Evolutionary conservation across 2,797 vertebrate species (phyloP), one percentile per base, ranked within the genome.

Genomic region (Paratrypauchen microcephalus): DNA sequence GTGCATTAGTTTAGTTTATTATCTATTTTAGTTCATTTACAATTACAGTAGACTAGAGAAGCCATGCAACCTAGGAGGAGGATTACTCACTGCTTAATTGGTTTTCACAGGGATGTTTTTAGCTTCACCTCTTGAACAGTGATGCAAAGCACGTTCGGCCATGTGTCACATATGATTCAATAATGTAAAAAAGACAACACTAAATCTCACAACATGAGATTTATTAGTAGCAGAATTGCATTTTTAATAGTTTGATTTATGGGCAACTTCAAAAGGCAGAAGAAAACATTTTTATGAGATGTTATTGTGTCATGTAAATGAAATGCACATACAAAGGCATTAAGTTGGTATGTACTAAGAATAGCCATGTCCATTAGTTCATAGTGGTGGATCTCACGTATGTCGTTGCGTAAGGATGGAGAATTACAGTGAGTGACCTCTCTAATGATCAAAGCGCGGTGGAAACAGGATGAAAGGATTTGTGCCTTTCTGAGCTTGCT

Each of bases 381-480:
- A 28, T 23, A 78, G 45, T 55, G 58, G 9, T 23, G 32, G 19
- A 6, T 69, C 19, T 77, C 62, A 68, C 78, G 66, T 15, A 64
- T 70, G n/a, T 36, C 71, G 68, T 90, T 88, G 86, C 4, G 26
- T 85, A 87, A 88, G 73, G 9, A 5, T 50, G 66, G 48, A 72
- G 79, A 79, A 79, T 47, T 72, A 76, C 69, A 45, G 41, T 15
- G 3, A 82, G 81, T 66, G 68, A 89, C 85, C 88, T 89, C 71
- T 50, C 24, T 50, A 65, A 75, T 66, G 64, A 70, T 75, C 82
- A 79, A 75, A 81, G 77, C 78, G 76, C 12, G 76, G 68, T 60
- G 80, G 82, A 90, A 91, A 90, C 81, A 77, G 84, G 91, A 92
- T 92, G 84, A 92, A 86, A 71, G 83, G 91, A 91, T 92, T 92